These are phyloP conservation scores for Chymomyza fuscimana DNA, from an alignment of 2,888 invertebrate genomes.

Conservation along the genomic window DNA sequence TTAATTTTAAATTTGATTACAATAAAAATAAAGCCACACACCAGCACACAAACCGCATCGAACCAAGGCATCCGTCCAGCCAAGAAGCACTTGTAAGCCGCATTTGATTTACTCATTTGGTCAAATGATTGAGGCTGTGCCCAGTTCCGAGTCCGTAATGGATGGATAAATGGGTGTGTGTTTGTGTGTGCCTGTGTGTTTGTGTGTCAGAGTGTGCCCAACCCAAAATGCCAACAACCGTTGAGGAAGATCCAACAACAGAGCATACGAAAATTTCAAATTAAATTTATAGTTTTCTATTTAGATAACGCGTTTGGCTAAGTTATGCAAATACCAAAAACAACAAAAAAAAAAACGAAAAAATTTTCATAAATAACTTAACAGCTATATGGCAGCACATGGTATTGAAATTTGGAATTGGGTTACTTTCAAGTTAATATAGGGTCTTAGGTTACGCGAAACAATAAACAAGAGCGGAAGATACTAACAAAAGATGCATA, in stretches of 20 bases:
- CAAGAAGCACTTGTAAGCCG: constrained; percentile 56
- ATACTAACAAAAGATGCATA: constrained; percentile 20
- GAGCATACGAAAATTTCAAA: constrained; percentile 13
- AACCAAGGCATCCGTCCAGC: constrained; percentile 6
- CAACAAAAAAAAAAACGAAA: constrained; percentile 25
- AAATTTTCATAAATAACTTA: constrained; percentile 22
- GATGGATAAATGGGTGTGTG: constrained; percentile 22
- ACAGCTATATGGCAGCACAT: constrained; percentile 15
- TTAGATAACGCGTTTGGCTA: constrained; percentile 44
- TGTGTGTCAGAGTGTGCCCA: constrained; percentile 41
- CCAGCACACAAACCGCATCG: constrained; percentile 14
- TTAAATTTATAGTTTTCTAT: constrained; percentile 64
- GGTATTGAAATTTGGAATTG: constrained; percentile 49
- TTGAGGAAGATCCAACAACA: constrained; percentile 35
- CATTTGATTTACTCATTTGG: constrained; percentile 57
- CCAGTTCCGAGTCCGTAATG: constrained; percentile 14
- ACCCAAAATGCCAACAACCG: constrained; percentile 41
- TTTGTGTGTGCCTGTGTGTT: constrained; percentile 14
- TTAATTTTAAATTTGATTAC: constrained; percentile 72
- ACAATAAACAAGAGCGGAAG: constrained; percentile 31
- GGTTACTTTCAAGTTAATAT: constrained; percentile 74
- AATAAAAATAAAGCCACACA: constrained; percentile 62
- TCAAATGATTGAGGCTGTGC: constrained; percentile 34
- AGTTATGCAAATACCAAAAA: constrained; percentile 54
- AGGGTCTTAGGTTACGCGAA: constrained; percentile 64